Evolutionary conservation across 1,140 invertebrate genomes (phyloP).

Genomic region (Drosophila setifemur): DNA sequence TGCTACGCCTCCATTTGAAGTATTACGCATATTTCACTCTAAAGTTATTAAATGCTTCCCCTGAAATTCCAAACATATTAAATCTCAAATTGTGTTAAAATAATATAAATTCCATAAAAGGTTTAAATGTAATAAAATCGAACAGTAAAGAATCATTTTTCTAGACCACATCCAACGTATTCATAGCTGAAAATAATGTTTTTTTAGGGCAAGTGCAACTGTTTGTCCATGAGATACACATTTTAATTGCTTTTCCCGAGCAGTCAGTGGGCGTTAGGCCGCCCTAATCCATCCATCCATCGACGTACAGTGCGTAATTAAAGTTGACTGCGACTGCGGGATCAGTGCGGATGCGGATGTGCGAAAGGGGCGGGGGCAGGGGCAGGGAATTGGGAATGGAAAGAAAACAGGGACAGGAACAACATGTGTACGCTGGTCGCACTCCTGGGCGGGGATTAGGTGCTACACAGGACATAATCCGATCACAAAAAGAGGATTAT

Average conservation of each 20-base stretch:
- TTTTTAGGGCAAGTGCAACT: neutral
- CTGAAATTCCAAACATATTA: too few species aligned
- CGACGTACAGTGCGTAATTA: slow-evolving; percentile 63
- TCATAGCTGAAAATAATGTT: too few species aligned
- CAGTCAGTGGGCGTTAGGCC: slow-evolving; percentile 46
- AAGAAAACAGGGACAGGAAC: neutral
- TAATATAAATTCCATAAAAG: too few species aligned
- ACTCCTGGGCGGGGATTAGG: slow-evolving; percentile 58
- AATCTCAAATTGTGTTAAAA: too few species aligned
- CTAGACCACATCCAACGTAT: too few species aligned
- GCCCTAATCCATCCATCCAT: slow-evolving; percentile 68
- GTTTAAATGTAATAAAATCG: too few species aligned
- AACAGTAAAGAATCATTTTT: too few species aligned
- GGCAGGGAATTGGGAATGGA: too few species aligned
- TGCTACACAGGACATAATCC: slow-evolving; percentile 74
- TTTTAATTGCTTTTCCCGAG: slow-evolving; percentile 69
- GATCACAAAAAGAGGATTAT: slow-evolving; percentile 79
- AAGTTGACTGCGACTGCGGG: slow-evolving; percentile 68
- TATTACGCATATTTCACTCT: too few species aligned
- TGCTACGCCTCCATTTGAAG: too few species aligned
- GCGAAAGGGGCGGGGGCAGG: neutral
- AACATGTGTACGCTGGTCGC: slow-evolving; percentile 36
- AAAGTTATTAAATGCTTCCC: too few species aligned
- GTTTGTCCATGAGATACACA: slow-evolving; percentile 54
- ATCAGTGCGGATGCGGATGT: slow-evolving; percentile 53